A percentile compares a stretch with the other conserved stretches of the same genome.
Conservation (phyloP, 2,888 invertebrate genomes). For the Ischnura elegans region DNA sequence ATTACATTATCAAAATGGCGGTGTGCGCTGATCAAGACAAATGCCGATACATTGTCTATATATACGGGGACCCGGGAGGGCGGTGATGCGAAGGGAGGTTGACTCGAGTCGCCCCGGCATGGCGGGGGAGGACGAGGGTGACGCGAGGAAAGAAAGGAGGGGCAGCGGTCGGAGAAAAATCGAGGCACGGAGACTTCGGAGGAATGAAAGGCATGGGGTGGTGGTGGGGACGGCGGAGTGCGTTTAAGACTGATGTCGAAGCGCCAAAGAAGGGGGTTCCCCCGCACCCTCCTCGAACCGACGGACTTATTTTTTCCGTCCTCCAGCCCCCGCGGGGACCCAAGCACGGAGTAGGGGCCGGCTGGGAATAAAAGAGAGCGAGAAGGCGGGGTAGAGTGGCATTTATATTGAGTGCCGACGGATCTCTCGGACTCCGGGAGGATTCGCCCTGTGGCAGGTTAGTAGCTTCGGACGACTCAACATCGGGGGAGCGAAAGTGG, state of each 20-base stretch:
- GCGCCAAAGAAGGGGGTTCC: background rate
- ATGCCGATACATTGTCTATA: constrained; percentile 77
- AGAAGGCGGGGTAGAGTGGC: constrained; percentile 75
- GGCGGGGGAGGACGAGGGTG: constrained; percentile 76
- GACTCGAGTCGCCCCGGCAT: constrained; percentile 74
- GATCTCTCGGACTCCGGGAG: constrained; percentile 74
- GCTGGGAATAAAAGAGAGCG: constrained; percentile 70
- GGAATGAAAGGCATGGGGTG: constrained; percentile 76
- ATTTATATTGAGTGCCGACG: constrained; percentile 77
- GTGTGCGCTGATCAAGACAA: constrained; percentile 76
- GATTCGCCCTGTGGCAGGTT: constrained; percentile 76
- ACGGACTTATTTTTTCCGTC: background rate
- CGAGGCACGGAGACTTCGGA: constrained; percentile 73
- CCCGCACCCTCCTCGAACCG: too few relatives aligned
- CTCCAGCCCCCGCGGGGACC: background rate
- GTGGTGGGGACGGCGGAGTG: constrained; percentile 68
- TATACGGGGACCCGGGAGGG: constrained; percentile 79
- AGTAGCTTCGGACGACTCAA: constrained; percentile 75
- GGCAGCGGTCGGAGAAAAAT: constrained; percentile 76
- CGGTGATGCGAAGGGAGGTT: constrained; percentile 78
- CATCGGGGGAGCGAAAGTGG: constrained; percentile 72
- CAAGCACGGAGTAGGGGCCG: background rate
- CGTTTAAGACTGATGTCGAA: constrained; percentile 56
- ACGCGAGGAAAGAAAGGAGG: constrained; percentile 71
- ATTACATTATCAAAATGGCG: constrained; percentile 72